Conservation (phyloP, 2,888 invertebrate species). For the Hyposoter didymator region DNA sequence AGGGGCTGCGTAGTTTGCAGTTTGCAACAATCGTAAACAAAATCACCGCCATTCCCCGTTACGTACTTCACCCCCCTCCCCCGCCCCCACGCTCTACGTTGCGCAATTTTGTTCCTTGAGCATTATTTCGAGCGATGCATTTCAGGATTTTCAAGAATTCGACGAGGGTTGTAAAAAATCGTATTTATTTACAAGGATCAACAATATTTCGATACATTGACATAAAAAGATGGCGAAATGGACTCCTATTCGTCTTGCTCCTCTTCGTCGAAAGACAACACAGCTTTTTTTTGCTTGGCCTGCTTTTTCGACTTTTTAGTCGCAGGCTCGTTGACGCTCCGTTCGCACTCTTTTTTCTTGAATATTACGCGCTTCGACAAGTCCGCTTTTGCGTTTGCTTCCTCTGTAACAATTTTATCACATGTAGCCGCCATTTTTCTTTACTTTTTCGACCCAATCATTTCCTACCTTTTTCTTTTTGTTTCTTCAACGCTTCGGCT, state of each 20-base stretch:
- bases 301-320: constrained; percentile 74
- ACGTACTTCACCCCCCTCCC: neutral
- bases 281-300: constrained; percentile 72
- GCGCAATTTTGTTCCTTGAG: neutral
- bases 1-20: constrained; percentile 28
- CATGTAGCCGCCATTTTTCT: neutral
- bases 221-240: neutral
- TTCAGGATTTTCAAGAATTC: neutral
- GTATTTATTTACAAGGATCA: constrained; percentile 56
- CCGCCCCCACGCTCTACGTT: neutral
- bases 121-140: neutral
- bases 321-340: constrained; percentile 70
- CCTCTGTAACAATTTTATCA: constrained; percentile 83
- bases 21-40: constrained; percentile 62
- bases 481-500: constrained; percentile 81
- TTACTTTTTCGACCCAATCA: neutral
- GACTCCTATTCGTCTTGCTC: constrained; percentile 77
- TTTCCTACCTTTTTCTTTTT: constrained; percentile 77
- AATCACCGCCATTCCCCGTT: constrained; percentile 1
- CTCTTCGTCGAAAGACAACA: constrained; percentile 80
- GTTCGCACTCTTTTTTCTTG: constrained; percentile 81
- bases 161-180: neutral
- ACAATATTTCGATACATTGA: neutral
- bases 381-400: constrained; percentile 87
- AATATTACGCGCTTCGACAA: constrained; percentile 87